phyloP scores from a whole-genome alignment of 2,113 vertebrate species.

The Cisticola juncidis region DNA sequence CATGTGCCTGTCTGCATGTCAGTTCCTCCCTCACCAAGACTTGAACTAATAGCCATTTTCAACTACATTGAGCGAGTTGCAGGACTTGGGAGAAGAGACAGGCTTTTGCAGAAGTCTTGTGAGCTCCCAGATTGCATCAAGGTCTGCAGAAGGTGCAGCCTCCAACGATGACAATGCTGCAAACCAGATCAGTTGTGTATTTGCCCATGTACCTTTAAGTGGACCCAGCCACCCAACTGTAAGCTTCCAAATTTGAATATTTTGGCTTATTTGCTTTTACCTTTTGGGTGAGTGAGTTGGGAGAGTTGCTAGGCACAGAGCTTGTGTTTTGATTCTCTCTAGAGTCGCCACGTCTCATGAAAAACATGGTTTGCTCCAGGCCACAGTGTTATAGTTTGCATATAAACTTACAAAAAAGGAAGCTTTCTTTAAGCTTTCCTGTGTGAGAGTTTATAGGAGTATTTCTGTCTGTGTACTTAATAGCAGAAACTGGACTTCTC shows the following conservation, averaged over 20 bases:
- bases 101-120: not conserved
- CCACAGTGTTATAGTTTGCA: conserved; percentile 26
- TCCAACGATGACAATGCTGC: not conserved
- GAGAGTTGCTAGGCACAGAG: not conserved
- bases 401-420: conserved; percentile 24
- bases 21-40: not conserved
- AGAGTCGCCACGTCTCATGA: conserved; percentile 1
- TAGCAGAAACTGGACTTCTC: not conserved
- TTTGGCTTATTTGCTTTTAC: conserved; percentile 22
- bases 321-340: conserved; percentile 24
- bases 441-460: not conserved
- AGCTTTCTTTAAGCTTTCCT: conserved; percentile 15
- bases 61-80: not conserved
- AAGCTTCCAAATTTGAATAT: not conserved
- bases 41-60: not conserved
- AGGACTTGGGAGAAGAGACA: not conserved
- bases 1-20: conserved; percentile 5
- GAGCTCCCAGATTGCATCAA: not conserved
- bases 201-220: not conserved
- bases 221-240: not conserved
- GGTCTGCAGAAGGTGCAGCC: not conserved
- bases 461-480: conserved; percentile 24
- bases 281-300: not conserved
- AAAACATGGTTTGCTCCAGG: conserved; percentile 32
- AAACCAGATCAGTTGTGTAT: fast-evolving